These are phyloP conservation scores for Beroe forskalii DNA, from an alignment of 37 sponge, comb jelly and placozoan species.

Conservation along the genomic window DNA sequence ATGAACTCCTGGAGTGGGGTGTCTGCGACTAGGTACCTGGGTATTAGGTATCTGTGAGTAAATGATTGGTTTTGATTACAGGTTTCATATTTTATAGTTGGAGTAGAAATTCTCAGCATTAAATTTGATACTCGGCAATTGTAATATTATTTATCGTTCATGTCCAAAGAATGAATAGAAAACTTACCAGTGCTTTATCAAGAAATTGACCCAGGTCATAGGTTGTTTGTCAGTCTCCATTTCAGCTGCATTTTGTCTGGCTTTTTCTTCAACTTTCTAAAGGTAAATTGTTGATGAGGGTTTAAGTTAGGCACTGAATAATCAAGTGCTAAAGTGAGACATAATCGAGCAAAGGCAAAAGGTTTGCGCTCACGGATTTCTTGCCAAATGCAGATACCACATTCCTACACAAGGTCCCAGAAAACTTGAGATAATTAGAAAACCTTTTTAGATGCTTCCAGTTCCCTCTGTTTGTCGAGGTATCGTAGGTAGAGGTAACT, in stretches of 20 bases:
- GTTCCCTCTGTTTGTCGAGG: background rate
- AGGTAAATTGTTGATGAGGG: background rate
- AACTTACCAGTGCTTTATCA: constrained; percentile 50
- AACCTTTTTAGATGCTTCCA: background rate
- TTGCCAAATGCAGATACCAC: too few species aligned
- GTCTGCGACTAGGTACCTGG: constrained; percentile 42
- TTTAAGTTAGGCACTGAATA: background rate
- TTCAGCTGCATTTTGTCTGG: background rate
- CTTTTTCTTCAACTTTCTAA: constrained; percentile 9
- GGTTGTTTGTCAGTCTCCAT: background rate
- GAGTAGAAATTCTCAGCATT: too few species aligned
- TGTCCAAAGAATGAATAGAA: background rate
- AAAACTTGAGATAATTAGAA: too few species aligned
- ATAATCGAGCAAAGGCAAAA: too few species aligned
- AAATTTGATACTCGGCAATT: too few species aligned
- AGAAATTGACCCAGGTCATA: constrained; percentile 21
- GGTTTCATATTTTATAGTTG: background rate
- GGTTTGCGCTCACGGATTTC: too few species aligned
- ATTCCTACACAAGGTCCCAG: too few species aligned
- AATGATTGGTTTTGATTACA: background rate
- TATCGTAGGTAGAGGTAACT: constrained; percentile 56
- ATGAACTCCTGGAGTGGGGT: background rate
- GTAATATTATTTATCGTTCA: too few species aligned
- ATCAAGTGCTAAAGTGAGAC: background rate
- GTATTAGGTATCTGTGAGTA: background rate